Evolutionary conservation across 2,797 vertebrate genomes (phyloP).

Genomic region (Kryptopterus vitreolus): DNA sequence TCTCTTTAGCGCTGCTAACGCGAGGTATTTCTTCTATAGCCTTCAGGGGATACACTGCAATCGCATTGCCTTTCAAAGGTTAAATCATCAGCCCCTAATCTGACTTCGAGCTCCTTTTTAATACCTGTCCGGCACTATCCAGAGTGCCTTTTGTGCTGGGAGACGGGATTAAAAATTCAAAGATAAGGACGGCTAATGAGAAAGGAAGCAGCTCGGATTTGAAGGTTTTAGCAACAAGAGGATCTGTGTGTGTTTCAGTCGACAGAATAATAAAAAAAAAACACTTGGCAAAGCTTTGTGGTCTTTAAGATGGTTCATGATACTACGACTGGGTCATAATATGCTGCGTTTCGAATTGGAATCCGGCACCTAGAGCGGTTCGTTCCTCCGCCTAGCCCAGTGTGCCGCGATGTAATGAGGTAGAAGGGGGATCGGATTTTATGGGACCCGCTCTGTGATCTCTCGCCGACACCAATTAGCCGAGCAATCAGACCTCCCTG

Average conservation of each 20-base stretch:
- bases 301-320: not conserved
- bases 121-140: conserved; percentile 55
- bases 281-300: conserved; percentile 20
- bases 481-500: conserved; percentile 72
- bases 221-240: conserved; percentile 15
- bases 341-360: not conserved
- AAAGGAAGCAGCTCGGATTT: conserved; percentile 12
- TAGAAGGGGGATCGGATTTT: conserved; percentile 65
- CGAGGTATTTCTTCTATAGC: conserved; percentile 25
- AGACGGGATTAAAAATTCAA: conserved; percentile 61
- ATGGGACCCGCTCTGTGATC: conserved; percentile 70
- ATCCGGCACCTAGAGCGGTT: conserved; percentile 37
- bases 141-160: conserved; percentile 56
- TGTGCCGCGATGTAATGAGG: conserved; percentile 68
- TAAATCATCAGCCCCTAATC: conserved; percentile 59
- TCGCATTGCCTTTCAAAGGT: conserved; percentile 35
- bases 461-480: conserved; percentile 77
- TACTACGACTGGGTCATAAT: not conserved
- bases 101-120: conserved; percentile 63
- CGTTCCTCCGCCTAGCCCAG: conserved; percentile 17
- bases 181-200: conserved; percentile 55
- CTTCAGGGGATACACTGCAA: not conserved
- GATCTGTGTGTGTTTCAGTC: conserved; percentile 34
- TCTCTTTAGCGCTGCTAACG: conserved; percentile 19
- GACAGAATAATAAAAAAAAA: no score